These are phyloP conservation scores for Cottus gobio DNA, from an alignment of 2,113 vertebrate genomes.

Conservation along the genomic window DNA sequence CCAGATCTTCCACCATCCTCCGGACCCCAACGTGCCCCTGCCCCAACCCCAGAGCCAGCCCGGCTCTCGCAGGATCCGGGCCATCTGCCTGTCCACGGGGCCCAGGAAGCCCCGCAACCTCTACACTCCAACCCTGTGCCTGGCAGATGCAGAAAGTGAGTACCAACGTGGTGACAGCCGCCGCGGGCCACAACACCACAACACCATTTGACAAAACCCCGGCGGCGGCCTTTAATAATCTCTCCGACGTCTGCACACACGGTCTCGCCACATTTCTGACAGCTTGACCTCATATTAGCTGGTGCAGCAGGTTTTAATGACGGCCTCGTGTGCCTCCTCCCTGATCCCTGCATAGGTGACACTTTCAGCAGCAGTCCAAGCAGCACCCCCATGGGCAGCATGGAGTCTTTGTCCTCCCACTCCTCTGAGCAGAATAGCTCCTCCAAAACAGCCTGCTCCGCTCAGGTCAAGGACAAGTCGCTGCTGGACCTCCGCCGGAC, in stretches of 20 bases:
- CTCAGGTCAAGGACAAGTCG: conserved; percentile 74
- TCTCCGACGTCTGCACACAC: conserved; percentile 4
- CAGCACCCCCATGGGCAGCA: conserved; percentile 96
- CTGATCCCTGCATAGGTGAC: conserved; percentile 88
- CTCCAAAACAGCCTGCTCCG: conserved; percentile 81
- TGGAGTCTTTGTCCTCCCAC: conserved; percentile 97
- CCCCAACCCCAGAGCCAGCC: conserved; percentile 91
- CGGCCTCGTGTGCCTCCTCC: conserved; percentile 46
- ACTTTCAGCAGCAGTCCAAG: conserved; percentile 94
- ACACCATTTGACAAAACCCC: background rate
- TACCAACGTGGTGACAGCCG: conserved; percentile 33
- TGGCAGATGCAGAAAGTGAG: conserved; percentile 97
- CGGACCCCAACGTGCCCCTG: conserved; percentile 94
- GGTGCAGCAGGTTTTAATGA: conserved; percentile 73
- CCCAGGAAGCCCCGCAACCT: conserved; percentile 90
- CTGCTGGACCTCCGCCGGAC: conserved; percentile 63
- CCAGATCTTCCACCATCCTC: conserved; percentile 93
- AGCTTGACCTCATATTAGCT: background rate
- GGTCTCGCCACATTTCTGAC: background rate
- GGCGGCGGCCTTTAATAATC: conserved; percentile 15
- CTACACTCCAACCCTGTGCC: conserved; percentile 87
- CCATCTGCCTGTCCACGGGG: conserved; percentile 93
- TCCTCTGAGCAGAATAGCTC: conserved; percentile 94
- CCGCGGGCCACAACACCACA: background rate
- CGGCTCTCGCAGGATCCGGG: conserved; percentile 88